phyloP scores from a whole-genome alignment of 2,797 vertebrate genomes.

The Holocentrus rufus region DNA sequence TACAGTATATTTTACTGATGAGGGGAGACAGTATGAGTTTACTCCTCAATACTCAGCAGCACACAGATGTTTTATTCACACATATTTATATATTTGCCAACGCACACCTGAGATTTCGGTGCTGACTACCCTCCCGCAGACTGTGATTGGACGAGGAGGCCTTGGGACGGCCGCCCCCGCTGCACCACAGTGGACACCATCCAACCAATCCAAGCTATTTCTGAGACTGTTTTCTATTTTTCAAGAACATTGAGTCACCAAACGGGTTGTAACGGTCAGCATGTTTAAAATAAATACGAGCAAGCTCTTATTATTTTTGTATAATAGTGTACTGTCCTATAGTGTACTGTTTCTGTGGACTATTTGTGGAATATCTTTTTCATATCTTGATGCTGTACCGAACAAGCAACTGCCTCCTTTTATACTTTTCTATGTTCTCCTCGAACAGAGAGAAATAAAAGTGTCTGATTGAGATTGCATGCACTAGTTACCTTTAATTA shows the following conservation, averaged over 20 bases:
- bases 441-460: slow-evolving; percentile 26
- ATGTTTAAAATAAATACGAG: background rate
- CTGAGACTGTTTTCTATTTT: background rate
- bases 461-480: slow-evolving; percentile 37
- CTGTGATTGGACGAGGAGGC: background rate
- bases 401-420: slow-evolving; percentile 47
- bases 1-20: background rate
- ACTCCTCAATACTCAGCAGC: background rate
- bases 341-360: slow-evolving; percentile 3
- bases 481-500: slow-evolving; percentile 15
- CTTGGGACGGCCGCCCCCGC: background rate
- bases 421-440: slow-evolving; percentile 11
- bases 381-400: slow-evolving; percentile 29
- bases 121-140: background rate
- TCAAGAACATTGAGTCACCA: too few relatives aligned
- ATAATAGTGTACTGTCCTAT: background rate
- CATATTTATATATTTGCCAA: slow-evolving; percentile 2
- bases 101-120: background rate
- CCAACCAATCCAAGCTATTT: background rate
- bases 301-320: slow-evolving; percentile 17
- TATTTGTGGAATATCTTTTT: slow-evolving; percentile 9
- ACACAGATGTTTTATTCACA: background rate
- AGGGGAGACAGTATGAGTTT: background rate
- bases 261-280: too few relatives aligned
- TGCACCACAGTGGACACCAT: background rate